These are phyloP conservation scores for Resseliella maxima DNA, from an alignment of 2,888 invertebrate genomes.

Conservation along the genomic window DNA sequence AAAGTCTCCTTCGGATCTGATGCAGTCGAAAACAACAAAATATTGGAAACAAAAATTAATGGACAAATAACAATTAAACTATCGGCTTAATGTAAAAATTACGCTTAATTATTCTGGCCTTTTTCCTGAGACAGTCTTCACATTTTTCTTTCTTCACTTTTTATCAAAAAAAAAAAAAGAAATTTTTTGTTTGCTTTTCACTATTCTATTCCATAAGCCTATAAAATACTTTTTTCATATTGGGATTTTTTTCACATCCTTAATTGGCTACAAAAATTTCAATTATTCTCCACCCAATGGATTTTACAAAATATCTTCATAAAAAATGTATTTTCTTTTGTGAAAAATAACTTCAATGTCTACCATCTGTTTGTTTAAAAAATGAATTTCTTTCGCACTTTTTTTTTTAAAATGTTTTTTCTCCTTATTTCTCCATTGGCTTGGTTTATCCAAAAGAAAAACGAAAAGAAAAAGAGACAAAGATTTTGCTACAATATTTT, in stretches of 20 bases:
- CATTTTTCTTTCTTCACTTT: constrained; percentile 58
- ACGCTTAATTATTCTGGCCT: constrained; percentile 58
- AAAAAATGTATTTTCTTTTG: not conserved
- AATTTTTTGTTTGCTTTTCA: constrained; percentile 21
- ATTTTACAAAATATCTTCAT: not conserved
- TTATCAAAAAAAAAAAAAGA: not conserved
- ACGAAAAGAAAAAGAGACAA: constrained; percentile 10
- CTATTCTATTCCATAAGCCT: constrained; percentile 38
- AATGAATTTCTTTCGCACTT: not conserved
- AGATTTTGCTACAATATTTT: constrained; percentile 5
- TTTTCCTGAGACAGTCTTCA: constrained; percentile 61
- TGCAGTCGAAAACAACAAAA: not conserved
- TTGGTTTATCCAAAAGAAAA: not conserved
- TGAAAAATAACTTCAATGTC: not conserved
- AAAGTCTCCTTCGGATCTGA: not conserved
- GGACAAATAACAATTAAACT: constrained; percentile 34
- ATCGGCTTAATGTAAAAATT: constrained; percentile 53
- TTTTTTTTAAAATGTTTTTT: constrained; percentile 43
- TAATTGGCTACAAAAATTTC: constrained; percentile 51
- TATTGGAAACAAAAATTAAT: not conserved
- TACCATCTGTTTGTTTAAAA: not conserved
- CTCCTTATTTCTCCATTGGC: not conserved
- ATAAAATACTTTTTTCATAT: constrained; percentile 53
- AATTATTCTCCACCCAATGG: constrained; percentile 15
- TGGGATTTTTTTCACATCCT: not conserved